Conservation (phyloP, 2,113 vertebrate genomes). For the Xenus cinereus region DNA sequence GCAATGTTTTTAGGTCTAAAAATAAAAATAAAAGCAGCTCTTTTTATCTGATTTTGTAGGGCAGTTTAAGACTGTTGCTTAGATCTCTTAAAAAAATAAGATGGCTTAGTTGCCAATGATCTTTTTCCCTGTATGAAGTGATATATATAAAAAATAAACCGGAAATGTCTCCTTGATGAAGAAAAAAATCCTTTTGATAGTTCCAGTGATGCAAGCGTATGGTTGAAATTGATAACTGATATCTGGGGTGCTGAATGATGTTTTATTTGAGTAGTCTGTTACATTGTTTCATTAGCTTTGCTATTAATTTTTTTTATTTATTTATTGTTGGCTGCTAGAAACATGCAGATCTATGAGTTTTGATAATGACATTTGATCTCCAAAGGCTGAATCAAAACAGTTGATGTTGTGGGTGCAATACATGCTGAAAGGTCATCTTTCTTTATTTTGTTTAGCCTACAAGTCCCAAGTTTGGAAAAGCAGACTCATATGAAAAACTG, state of each 20-base stretch:
- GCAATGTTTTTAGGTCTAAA: background rate
- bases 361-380: background rate
- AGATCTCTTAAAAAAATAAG: background rate
- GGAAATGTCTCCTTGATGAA: background rate
- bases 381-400: background rate
- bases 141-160: background rate
- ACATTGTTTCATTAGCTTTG: background rate
- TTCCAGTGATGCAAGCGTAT: background rate
- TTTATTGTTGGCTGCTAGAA: background rate
- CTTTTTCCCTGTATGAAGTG: background rate
- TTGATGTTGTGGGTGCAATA: background rate
- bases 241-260: background rate
- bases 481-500: conserved; percentile 97
- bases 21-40: background rate
- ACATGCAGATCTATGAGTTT: background rate
- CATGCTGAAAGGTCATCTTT: background rate
- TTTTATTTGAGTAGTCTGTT: background rate
- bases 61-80: background rate
- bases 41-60: background rate
- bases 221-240: background rate
- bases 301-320: background rate
- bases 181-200: conserved; percentile 6
- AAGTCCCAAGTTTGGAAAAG: conserved; percentile 97
- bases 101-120: background rate
- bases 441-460: conserved; percentile 84